Conservation (phyloP, 2,797 vertebrate species). For the Mallotus villosus region DNA sequence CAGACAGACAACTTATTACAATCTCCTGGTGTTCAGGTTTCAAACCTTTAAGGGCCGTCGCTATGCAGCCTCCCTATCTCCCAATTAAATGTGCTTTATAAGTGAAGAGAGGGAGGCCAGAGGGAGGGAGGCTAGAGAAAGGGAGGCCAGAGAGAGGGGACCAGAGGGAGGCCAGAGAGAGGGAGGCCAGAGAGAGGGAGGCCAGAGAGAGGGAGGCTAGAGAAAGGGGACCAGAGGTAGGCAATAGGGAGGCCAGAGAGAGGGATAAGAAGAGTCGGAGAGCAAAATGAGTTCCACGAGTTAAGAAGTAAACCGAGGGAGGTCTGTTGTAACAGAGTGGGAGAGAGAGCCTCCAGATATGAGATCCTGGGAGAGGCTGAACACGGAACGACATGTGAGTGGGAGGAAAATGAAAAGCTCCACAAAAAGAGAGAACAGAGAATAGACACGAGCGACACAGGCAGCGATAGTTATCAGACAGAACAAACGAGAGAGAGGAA, state of each 20-base stretch:
- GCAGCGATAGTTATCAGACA: neutral
- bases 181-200: no score
- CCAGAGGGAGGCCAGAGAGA: neutral
- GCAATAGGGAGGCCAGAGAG: no score
- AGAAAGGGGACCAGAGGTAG: no score
- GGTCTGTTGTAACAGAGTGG: no score
- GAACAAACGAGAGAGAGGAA: constrained; percentile 13
- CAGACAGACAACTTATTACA: no score
- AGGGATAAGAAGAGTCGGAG: constrained; percentile 9
- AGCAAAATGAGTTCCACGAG: neutral
- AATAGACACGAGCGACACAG: neutral
- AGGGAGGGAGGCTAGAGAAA: constrained; percentile 14
- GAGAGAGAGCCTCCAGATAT: neutral
- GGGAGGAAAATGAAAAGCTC: neutral
- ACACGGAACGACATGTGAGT: neutral
- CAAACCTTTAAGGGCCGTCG: neutral
- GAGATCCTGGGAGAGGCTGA: neutral
- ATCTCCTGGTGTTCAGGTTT: no score
- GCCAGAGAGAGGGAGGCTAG: no score
- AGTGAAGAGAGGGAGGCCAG: neutral
- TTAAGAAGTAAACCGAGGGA: no score
- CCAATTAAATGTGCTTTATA: constrained; percentile 4
- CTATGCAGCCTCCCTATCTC: neutral
- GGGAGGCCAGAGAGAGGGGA: neutral
- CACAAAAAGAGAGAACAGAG: neutral